A percentile compares a stretch with the other conserved stretches of the same genome.
phyloP scores from a whole-genome alignment of 2,797 vertebrate genomes.

The Aselliscus stoliczkanus region DNA sequence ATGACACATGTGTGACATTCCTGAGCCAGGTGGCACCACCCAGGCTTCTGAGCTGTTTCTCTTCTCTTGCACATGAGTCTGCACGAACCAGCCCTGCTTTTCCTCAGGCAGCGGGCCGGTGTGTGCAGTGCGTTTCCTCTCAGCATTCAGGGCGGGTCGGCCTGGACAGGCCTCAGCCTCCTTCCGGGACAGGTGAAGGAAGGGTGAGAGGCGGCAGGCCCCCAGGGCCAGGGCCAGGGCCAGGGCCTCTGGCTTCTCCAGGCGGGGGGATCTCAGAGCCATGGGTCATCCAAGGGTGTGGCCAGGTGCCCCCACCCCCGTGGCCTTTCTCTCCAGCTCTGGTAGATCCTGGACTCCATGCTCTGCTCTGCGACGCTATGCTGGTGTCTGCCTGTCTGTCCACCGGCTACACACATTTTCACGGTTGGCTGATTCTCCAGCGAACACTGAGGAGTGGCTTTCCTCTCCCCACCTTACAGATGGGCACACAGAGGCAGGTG shows the following conservation, averaged over 20 bases:
- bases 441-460: not conserved
- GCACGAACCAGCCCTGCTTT: not conserved
- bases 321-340: not conserved
- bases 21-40: not conserved
- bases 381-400: not conserved
- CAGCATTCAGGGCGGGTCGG: not conserved
- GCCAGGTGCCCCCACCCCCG: accelerated
- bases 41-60: not conserved
- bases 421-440: not conserved
- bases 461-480: not conserved
- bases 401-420: not conserved
- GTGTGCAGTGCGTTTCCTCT: not conserved
- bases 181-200: not conserved
- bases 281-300: not conserved
- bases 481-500: not conserved
- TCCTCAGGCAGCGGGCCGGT: not conserved
- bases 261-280: not conserved
- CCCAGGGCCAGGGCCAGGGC: too few species aligned
- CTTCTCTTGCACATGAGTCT: not conserved
- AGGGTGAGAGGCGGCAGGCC: not conserved
- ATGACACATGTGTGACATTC: not conserved
- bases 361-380: not conserved
- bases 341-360: not conserved
- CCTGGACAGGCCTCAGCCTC: not conserved
- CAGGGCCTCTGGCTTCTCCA: not conserved